These are phyloP conservation scores for Bemisia tabaci DNA, from an alignment of 1,140 invertebrate genomes.

Conservation along the genomic window DNA sequence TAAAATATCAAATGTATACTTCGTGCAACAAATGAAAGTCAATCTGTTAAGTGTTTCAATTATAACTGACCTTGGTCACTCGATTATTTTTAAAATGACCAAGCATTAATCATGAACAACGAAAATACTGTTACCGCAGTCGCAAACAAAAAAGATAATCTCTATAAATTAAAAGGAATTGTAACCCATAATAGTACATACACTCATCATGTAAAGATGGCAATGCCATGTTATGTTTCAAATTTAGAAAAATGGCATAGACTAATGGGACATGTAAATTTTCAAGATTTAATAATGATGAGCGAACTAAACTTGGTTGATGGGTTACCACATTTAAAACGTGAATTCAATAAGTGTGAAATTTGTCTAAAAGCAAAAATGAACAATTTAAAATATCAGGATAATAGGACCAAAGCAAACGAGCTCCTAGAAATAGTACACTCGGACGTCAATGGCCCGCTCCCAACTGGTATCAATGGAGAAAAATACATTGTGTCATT, in stretches of 20 bases:
- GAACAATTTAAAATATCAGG: not conserved
- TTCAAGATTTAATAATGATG: conserved; percentile 3
- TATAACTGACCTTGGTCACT: not conserved
- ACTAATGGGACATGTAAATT: not conserved
- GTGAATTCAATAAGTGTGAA: not conserved
- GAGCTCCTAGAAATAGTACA: conserved; percentile 3
- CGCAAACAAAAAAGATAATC: not conserved
- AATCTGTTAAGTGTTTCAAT: not conserved
- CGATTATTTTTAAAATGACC: not conserved
- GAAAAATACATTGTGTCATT: conserved; percentile 28
- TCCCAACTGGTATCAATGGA: conserved; percentile 21
- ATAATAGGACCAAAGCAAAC: not conserved
- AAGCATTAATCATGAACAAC: not conserved
- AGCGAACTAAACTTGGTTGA: not conserved
- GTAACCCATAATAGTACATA: not conserved
- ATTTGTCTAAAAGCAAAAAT: conserved; percentile 8
- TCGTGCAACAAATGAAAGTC: not conserved
- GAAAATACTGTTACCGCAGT: not conserved
- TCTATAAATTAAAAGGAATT: not conserved
- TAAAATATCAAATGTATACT: not conserved
- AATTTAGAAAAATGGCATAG: conserved; percentile 12
- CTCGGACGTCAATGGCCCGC: conserved; percentile 23
- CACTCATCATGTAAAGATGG: too few relatives aligned
- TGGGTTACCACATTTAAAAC: not conserved
- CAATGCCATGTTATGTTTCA: not conserved